A percentile compares a stretch with the other conserved stretches of the same genome.
Evolutionary conservation across 1,140 invertebrate genomes (phyloP).

Genomic region (Eupristina koningsbergeri): DNA sequence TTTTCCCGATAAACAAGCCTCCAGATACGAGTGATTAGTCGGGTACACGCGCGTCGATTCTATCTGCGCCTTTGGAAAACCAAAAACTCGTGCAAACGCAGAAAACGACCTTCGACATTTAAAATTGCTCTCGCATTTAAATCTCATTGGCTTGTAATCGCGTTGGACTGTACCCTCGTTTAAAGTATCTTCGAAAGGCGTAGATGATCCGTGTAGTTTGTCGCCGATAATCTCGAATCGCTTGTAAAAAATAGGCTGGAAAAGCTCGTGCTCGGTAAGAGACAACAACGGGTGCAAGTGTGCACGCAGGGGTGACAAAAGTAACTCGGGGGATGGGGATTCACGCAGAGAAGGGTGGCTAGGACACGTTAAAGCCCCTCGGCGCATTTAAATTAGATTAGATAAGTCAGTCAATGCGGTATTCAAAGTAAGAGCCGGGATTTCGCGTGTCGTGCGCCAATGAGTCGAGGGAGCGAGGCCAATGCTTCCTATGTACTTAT

Average conservation of each 20-base stretch:
- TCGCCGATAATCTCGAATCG: slow-evolving; percentile 25
- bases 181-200: background rate
- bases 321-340: background rate
- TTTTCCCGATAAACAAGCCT: background rate
- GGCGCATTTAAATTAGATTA: slow-evolving; percentile 68
- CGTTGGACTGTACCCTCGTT: background rate
- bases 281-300: background rate
- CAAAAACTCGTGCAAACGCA: background rate
- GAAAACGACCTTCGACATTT: background rate
- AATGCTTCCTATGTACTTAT: background rate
- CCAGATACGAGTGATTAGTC: background rate
- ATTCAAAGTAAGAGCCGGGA: slow-evolving; percentile 69
- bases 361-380: slow-evolving; percentile 40
- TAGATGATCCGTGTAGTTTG: slow-evolving; percentile 5
- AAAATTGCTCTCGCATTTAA: background rate
- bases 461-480: slow-evolving; percentile 28
- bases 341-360: background rate
- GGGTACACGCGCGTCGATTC: background rate
- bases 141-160: no score
- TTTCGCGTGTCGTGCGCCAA: slow-evolving; percentile 56
- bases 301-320: background rate
- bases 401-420: slow-evolving; percentile 73
- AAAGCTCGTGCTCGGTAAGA: background rate
- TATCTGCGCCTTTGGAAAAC: background rate
- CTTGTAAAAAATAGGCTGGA: slow-evolving; percentile 27